Base-by-base conservation (phyloP, 2,113 vertebrate genomes). In the Microtus richardsoni region DNA sequence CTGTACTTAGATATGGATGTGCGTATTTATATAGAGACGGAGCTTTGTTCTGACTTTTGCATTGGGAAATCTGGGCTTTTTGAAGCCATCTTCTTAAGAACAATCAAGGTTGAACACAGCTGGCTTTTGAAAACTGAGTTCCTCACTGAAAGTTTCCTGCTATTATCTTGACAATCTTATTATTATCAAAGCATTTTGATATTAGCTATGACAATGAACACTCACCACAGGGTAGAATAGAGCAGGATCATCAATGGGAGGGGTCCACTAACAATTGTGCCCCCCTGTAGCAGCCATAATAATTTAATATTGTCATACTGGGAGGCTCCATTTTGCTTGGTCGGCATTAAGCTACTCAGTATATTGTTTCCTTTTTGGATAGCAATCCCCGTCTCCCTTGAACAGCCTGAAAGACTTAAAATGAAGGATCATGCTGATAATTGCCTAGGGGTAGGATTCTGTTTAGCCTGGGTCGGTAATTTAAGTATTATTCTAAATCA, bases 131-230 rank as follows among this genome's bases (percentile, higher is more conserved):
- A 97, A 98, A 95, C 24, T 75, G 92, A 98, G 94, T 98, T 98
- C 97, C 91, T 95, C 44, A 24, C 84, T 96, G 97, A 95, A 98
- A 98, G 79, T 97, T 98, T 97, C 98, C 97, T 95, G 98, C 98
- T 98, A 98, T 97, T 96, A 97, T 97, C 94, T 97, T 97, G 98
- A 98, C 98, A 98, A 94, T 97, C 92, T 96, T 98, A 75, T 97
- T 97, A 91, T 97, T 98, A 99, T 98, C 98, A 99, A 99, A 98
- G 98, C 95, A 84, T 96, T 96, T 94, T 92, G 96, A 96, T 98
- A 98, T 97, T 95, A 97, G 93, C 74, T 96, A 58, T 96, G 98
- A 98, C 98, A 97, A 74, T 91, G 93, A 96, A 64, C 94, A 94
- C 95, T 98, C 98, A 71, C 87, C 0, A 94, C 97, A 78, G 98